These are phyloP conservation scores for Nymphalis polychloros DNA, from an alignment of 2,888 invertebrate species.

Conservation along the genomic window DNA sequence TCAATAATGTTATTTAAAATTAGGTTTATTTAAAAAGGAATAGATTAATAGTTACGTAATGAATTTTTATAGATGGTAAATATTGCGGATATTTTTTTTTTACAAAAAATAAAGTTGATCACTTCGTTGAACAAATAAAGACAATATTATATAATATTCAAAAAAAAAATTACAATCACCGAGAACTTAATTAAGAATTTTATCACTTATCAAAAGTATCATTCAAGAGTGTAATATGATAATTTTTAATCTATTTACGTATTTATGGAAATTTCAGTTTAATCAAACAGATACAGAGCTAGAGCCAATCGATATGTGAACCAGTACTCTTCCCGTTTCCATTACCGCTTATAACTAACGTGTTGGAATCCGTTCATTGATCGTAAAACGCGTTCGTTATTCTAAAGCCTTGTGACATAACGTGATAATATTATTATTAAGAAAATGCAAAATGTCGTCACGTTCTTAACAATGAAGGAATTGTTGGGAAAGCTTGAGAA, in stretches of 20 bases:
- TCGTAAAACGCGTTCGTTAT: conserved; percentile 29
- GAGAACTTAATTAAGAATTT: too few species aligned
- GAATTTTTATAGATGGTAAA: too few species aligned
- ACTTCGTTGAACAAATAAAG: too few species aligned
- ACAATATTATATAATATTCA: too few species aligned
- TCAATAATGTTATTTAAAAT: too few species aligned
- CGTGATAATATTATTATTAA: conserved; percentile 26
- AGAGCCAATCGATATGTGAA: conserved; percentile 26
- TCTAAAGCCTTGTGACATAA: conserved; percentile 16
- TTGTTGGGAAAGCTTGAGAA: neutral
- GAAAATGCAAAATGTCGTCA: conserved; percentile 12
- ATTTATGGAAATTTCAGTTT: conserved; percentile 26
- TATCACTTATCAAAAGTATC: neutral
- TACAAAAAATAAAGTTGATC: too few species aligned
- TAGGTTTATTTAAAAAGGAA: too few species aligned
- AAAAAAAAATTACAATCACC: too few species aligned
- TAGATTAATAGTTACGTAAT: too few species aligned
- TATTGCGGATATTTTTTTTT: too few species aligned
- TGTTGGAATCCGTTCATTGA: conserved; percentile 27
- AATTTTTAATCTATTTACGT: conserved; percentile 7
- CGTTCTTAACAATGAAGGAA: conserved; percentile 2
- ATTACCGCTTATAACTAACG: conserved; percentile 29
- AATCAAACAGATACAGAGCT: conserved; percentile 16
- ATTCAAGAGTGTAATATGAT: neutral
- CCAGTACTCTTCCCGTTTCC: conserved; percentile 22